phyloP scores from a whole-genome alignment of 2,888 invertebrate species.

The Lepidochrysops patricia region DNA sequence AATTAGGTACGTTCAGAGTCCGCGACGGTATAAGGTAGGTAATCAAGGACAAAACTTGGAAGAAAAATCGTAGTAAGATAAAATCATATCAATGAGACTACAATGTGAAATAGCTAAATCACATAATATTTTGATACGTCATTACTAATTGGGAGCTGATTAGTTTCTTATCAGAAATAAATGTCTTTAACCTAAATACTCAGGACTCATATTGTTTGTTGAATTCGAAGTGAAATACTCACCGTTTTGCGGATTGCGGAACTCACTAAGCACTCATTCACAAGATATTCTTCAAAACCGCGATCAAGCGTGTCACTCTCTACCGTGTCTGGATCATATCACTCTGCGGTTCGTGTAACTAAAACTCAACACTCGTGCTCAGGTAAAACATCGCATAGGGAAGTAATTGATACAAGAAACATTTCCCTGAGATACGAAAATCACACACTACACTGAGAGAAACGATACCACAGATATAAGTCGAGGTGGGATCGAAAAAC shows the following conservation, averaged over 20 bases:
- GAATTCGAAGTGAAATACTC: background rate
- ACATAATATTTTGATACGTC: background rate
- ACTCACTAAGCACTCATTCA: background rate
- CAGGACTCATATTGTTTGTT: background rate
- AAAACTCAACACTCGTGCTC: conserved; percentile 55
- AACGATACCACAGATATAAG: conserved; percentile 32
- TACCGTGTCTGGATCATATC: conserved; percentile 51
- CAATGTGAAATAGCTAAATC: background rate
- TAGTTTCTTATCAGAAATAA: background rate
- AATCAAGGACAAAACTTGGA: background rate
- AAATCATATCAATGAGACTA: background rate
- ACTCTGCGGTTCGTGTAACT: conserved; percentile 68
- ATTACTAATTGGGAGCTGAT: background rate
- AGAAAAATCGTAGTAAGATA: background rate
- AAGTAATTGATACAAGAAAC: conserved; percentile 60
- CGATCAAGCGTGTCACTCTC: conserved; percentile 64
- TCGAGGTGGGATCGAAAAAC: conserved; percentile 22
- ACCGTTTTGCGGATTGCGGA: background rate
- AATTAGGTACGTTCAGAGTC: background rate
- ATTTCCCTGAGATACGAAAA: conserved; percentile 64
- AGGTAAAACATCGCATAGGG: conserved; percentile 55
- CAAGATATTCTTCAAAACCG: conserved; percentile 56
- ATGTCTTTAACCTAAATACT: background rate
- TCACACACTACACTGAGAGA: conserved; percentile 43
- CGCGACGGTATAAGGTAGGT: too few relatives aligned